Evolutionary conservation across 2,888 invertebrate genomes (phyloP).

Genomic region (Caenorhabditis sinica): DNA sequence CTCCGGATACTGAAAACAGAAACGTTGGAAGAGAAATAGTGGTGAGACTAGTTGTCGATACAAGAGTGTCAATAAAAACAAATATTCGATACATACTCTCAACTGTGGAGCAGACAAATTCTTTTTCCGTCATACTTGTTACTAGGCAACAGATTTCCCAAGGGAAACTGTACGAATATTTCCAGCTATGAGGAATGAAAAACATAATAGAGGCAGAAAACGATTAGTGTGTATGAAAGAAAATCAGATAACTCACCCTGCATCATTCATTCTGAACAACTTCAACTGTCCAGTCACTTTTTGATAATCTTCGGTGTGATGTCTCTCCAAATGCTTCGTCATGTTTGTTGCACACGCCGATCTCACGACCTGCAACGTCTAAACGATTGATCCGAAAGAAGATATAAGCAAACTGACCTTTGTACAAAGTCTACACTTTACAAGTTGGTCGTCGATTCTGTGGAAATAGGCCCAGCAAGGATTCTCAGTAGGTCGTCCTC

Average conservation of each 20-base stretch:
- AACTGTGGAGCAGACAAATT: too few relatives aligned
- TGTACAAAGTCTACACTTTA: conserved; percentile 72
- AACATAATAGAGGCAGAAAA: neutral
- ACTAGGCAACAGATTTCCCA: neutral
- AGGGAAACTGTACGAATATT: neutral
- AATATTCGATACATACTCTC: too few relatives aligned
- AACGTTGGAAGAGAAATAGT: neutral
- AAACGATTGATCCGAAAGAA: too few relatives aligned
- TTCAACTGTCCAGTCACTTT: conserved; percentile 67
- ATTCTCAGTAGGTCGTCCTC: conserved; percentile 76
- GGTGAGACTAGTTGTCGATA: too few relatives aligned
- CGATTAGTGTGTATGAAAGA: neutral
- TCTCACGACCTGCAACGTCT: conserved; percentile 70
- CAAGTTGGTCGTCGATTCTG: conserved; percentile 74
- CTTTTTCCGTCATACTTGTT: too few relatives aligned
- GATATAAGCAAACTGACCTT: conserved; percentile 68
- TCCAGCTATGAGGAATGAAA: neutral
- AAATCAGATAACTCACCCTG: conserved; percentile 4
- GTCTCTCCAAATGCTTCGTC: conserved; percentile 78
- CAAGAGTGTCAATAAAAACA: too few relatives aligned
- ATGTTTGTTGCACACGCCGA: conserved; percentile 79
- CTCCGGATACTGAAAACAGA: conserved; percentile 14
- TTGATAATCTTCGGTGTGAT: conserved; percentile 73
- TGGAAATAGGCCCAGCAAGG: conserved; percentile 77
- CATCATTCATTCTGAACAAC: conserved; percentile 51